Base-by-base conservation (phyloP, 2,113 vertebrate genomes). In the Notothenia coriiceps region DNA sequence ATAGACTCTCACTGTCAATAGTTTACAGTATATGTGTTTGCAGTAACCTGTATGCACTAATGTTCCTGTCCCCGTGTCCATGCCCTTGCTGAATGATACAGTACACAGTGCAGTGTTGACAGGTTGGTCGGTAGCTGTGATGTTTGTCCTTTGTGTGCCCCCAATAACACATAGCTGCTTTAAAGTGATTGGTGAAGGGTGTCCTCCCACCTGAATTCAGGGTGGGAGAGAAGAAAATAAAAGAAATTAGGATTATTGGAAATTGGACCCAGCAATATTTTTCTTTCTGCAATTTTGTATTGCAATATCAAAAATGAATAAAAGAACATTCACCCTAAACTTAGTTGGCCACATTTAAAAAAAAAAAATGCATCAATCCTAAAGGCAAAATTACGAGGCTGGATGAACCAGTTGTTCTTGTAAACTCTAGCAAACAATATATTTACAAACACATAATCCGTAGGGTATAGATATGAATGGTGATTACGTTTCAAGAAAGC, bases 141-240 rank as follows among this genome's bases (percentile, higher is more conserved):
- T 72, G 77, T 86, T 80, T 87, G 87, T 92, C 88, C 91, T 92
- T 79, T 84, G 80, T 65, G 57, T 76, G 77, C 88, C 70, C 85
- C 70, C 25, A 66, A 35, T 77, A 88, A 86, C 82, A 74, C 61
- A 57, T 60, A 22, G 64, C 20, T 22, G 78, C 74, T 76, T 71
- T 75, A 73, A 63, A 67, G 63, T 63, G 74, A 82, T 52, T 56
- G 79, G 77, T 70, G 72, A 85, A 77, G 62, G 77, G 69, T 88
- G 47, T 65, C 81, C 77, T 86, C 46, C 56, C 74, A 74, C 15
- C 10, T 50, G 56, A 74, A 66, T 77, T 71, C 72, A 77, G 82
- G 66, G 60, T 72, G 50, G 47, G 80, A 71, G 60, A 65, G 10
- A 67, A 22, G 70, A 33, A 25, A 40, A 33, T 33, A 35, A 8